Evolutionary conservation across 1,140 invertebrate species (phyloP).

Genomic region (Microplitis demolitor): DNA sequence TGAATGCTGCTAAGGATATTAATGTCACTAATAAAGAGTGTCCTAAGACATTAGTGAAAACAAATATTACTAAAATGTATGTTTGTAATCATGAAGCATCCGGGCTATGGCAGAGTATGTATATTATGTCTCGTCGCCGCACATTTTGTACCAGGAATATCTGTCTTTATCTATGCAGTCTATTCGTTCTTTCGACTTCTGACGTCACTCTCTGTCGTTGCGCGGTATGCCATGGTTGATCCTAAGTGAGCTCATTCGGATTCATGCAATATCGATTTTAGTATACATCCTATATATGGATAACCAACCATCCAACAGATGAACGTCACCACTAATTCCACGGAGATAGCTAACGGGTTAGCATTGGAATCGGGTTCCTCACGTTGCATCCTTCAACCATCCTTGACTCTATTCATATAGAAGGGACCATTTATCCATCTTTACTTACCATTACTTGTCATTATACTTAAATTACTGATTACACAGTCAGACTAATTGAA

Average conservation of each 20-base stretch:
- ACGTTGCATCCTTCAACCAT: not conserved
- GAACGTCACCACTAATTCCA: constrained; percentile 15
- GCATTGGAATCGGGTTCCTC: not conserved
- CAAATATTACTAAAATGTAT: too few species aligned
- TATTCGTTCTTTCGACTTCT: not conserved
- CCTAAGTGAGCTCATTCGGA: constrained; percentile 1
- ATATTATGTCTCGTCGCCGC: too few species aligned
- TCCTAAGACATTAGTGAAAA: too few species aligned
- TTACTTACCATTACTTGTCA: not conserved
- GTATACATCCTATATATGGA: not conserved
- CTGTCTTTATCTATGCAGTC: constrained; percentile 10
- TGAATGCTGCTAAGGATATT: too few species aligned
- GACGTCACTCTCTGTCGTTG: not conserved
- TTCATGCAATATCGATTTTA: constrained; percentile 1
- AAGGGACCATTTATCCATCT: not conserved
- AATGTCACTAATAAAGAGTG: too few species aligned
- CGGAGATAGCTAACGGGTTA: not conserved
- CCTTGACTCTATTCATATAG: not conserved
- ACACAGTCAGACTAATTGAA: not conserved
- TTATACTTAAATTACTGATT: not conserved
- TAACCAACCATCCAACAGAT: not conserved
- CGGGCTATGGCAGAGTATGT: too few species aligned
- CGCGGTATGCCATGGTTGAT: not conserved
- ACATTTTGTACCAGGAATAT: constrained; percentile 19
- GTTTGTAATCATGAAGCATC: too few species aligned